Conservation (phyloP, 2,113 vertebrate species). For the Clupea harengus region DNA sequence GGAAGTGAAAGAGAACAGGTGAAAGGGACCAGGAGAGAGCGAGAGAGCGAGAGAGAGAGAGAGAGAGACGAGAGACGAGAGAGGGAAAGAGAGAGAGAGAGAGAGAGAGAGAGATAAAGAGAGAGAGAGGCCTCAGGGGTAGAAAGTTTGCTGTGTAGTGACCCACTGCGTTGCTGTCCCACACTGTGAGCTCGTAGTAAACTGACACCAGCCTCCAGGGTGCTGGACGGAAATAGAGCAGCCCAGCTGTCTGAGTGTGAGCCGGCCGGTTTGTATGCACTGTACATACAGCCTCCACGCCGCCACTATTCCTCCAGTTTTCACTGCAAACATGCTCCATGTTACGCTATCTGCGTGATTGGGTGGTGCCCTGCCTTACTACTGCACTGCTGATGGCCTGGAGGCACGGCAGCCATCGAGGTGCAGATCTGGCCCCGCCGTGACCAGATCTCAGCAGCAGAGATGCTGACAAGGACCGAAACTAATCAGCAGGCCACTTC, state of each 20-base stretch:
- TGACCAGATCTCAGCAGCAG: neutral
- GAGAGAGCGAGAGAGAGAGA: neutral
- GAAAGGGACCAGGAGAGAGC: neutral
- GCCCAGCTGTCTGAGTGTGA: neutral
- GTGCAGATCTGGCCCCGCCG: neutral
- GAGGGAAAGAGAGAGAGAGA: neutral
- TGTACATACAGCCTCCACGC: neutral
- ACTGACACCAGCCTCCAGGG: slow-evolving; percentile 14
- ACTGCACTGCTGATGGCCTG: neutral
- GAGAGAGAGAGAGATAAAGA: neutral
- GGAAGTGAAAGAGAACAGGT: neutral
- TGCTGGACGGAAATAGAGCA: slow-evolving; percentile 16
- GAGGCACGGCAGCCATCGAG: neutral
- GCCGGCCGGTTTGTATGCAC: slow-evolving; percentile 15
- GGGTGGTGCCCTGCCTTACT: neutral
- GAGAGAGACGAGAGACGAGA: neutral
- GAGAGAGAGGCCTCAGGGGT: neutral
- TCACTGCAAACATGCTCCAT: slow-evolving; percentile 25
- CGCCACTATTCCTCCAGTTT: neutral
- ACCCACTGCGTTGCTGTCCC: neutral
- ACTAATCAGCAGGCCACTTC: neutral
- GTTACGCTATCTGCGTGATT: neutral
- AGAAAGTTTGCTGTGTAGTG: neutral
- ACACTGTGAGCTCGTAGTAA: neutral
- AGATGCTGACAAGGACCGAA: neutral